Conservation (phyloP, 2,113 vertebrate species). For the Dicrurus megarhynchus region DNA sequence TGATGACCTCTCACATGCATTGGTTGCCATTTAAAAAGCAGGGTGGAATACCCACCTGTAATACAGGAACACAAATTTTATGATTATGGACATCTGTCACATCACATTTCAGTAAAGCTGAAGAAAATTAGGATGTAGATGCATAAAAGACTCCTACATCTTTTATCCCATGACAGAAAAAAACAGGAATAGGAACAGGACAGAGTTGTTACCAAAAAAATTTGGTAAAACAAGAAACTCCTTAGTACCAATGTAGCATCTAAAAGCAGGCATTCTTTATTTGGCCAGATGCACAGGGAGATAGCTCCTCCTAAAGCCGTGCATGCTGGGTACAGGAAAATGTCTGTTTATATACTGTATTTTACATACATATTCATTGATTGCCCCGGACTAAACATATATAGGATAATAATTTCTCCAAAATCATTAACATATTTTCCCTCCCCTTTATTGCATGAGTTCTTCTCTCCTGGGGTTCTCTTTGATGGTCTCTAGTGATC, state of each 20-base stretch:
- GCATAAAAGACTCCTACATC: neutral
- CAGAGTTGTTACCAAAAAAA: neutral
- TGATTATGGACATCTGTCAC: neutral
- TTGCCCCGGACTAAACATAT: neutral
- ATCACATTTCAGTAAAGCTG: neutral
- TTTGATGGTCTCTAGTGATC: neutral
- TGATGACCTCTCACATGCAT: accelerated
- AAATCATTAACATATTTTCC: neutral
- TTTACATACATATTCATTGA: neutral
- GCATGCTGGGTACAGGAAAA: neutral
- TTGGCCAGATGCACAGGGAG: too few species aligned
- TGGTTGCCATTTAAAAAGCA: neutral
- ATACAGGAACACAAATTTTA: neutral
- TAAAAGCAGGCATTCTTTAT: neutral
- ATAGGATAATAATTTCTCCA: neutral
- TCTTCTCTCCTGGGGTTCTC: neutral
- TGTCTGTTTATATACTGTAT: neutral
- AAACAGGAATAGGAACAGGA: neutral
- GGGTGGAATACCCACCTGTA: neutral
- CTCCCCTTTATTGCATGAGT: neutral
- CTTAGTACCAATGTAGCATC: neutral
- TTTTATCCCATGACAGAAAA: neutral
- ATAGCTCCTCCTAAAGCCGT: neutral
- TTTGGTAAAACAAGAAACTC: neutral
- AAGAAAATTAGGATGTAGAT: neutral